Evolutionary conservation across 2,113 vertebrate species (phyloP), one percentile per base, ranked within the genome.

Genomic region (Poeciliopsis turrubarensis): DNA sequence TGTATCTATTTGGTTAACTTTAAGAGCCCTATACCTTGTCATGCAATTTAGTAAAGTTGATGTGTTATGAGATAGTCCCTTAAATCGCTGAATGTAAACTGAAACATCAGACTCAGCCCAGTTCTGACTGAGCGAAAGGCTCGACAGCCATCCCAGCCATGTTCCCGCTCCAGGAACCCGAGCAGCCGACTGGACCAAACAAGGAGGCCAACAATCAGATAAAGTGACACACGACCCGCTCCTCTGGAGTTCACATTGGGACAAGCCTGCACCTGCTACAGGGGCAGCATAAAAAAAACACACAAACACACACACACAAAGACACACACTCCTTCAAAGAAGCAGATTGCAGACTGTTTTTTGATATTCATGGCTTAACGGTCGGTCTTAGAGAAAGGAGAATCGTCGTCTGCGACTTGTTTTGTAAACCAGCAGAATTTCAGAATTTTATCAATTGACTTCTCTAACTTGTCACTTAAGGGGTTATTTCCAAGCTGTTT

Each of bases 251-350:
- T 92, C 84, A 89, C 89, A 82, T 73, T 75, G 71, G 86, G 89
- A 80, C 89, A 87, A 82, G 87, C 77, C 85, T 85, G 87, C 90
- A 92, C 87, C 90, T 92, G 91, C 92, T 80, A 60, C 60, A 39
- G 64, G 61, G 67, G 69, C 65, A n/a, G 67, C 76, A 47, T 65
- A 41, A 68, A 29, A 69, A 60, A 2, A 8, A 8, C 1, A 32
- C 6, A 7, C 6, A 32, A 0, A 30, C 30, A 30, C 29, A 29
- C 29, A 29, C 29, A 32, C 6, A 7, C 6, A 32, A 0, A 30
- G 1, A 30, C 29, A 29, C 29, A 29, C 29, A n/a, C n/a, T n/a
- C 60, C 83, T 81, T 60, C 69, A 86, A 83, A 80, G 79, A 47
- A 39, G 47, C 65, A 64, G 44, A 25, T 68, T 51, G 51, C 60